Evolutionary conservation across 1,140 invertebrate species (phyloP), one percentile per base, ranked within the genome.

Genomic region (Trichonephila inaurata): DNA sequence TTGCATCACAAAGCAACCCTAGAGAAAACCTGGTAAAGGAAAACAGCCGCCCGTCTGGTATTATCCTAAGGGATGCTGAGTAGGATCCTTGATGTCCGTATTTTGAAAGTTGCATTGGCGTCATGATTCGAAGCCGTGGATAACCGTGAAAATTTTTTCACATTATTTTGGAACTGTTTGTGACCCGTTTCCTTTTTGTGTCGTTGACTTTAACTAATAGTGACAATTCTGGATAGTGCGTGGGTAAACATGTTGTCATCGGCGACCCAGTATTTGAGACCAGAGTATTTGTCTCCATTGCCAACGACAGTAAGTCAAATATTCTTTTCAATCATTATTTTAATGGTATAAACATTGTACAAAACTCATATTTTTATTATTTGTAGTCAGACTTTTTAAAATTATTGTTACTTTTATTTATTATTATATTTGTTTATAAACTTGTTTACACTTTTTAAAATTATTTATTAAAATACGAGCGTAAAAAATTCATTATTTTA

Each of bases 261-360:
- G 96, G 97, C 97, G 95, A 98, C 98, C 96, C 98, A 99, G 96
- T 99, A 99, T 96, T 96, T 99, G 94, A 98, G 98, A 96, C 98
- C 98, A 96, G 98, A 99, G 97, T 98, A 98, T 96, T 96, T 98
- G 95, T 98, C 98, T 95, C 98, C 98, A 95, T 97, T 98, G 96
- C 97, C 98, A 95, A 98, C 98, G 85, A 98, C 98, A 97, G 98
- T 98, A 97, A 98, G 97, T 85, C 24, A 19, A 44, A 60, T 91
- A 4, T 87, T 77, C 69, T 90, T 93, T 96, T 95, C 7, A 85
- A 14, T 58, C 2, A 28, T 28, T 51, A 51, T 51, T 51, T 51
- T 51, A 51, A 51, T 51, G 2, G 51, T 10, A 10, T 51, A 51
- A 51, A 51, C 1, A 51, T 51, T 10, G 7, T 51, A 12, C 51